Conservation (phyloP, 2,113 vertebrate genomes). For the Mustela nigripes region DNA sequence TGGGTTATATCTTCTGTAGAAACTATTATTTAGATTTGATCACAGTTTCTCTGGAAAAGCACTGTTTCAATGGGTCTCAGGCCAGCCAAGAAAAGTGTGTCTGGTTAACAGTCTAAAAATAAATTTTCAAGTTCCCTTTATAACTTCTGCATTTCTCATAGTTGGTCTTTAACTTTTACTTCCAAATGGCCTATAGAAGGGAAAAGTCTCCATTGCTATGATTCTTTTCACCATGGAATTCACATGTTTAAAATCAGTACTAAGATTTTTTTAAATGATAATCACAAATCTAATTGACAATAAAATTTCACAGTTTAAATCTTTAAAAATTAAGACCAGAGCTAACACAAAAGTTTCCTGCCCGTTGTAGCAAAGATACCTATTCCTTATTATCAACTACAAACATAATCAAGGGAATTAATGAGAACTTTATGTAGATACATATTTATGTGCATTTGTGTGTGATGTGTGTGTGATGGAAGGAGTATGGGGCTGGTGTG, state of each 20-base stretch:
- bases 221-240: slow-evolving; percentile 49
- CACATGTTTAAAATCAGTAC: background rate
- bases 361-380: background rate
- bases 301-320: slow-evolving; percentile 25
- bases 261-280: background rate
- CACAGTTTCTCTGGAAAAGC: slow-evolving; percentile 10
- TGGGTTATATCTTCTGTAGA: background rate
- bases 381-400: background rate
- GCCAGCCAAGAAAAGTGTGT: slow-evolving; percentile 68
- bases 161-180: slow-evolving; percentile 75
- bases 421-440: background rate
- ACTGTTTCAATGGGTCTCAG: slow-evolving; percentile 60
- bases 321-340: slow-evolving; percentile 33
- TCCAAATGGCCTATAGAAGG: slow-evolving; percentile 65
- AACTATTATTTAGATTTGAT: slow-evolving; percentile 61
- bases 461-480: background rate
- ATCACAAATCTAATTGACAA: background rate
- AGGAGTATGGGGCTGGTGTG: accelerated
- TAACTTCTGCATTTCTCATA: slow-evolving; percentile 80
- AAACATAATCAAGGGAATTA: slow-evolving; percentile 13
- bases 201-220: slow-evolving; percentile 55
- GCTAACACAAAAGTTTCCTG: background rate
- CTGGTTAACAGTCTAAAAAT: slow-evolving; percentile 78
- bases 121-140: slow-evolving; percentile 79
- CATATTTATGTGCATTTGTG: background rate